A percentile compares a stretch with the other conserved stretches of the same genome.
phyloP scores from a whole-genome alignment of 2,113 vertebrate genomes.

The Cyanocitta stelleri region DNA sequence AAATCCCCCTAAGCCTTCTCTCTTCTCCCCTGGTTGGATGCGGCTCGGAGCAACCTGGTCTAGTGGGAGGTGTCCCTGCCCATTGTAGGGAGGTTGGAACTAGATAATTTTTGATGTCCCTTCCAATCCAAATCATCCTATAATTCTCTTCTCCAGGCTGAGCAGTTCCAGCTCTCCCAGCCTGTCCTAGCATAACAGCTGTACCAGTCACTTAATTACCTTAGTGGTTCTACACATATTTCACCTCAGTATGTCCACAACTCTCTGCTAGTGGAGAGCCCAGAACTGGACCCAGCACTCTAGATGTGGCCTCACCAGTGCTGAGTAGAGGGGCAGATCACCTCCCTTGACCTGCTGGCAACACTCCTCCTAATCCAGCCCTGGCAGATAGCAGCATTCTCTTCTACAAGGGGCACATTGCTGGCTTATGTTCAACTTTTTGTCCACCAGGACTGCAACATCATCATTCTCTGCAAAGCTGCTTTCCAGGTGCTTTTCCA shows the following conservation, averaged over 20 bases:
- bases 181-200: background rate
- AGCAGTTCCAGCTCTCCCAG: background rate
- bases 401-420: too few species aligned
- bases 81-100: background rate
- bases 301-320: background rate
- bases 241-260: background rate
- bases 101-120: background rate
- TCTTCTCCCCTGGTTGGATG: background rate
- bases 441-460: background rate
- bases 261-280: background rate
- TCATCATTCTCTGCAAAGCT: background rate
- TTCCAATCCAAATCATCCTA: background rate
- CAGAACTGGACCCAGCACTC: background rate
- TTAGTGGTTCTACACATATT: background rate
- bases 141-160: background rate
- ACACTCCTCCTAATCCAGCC: background rate
- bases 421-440: background rate
- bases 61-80: background rate
- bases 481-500: background rate
- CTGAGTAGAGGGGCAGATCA: background rate
- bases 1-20: background rate
- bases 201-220: background rate
- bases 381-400: background rate
- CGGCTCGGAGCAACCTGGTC: background rate
- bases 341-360: background rate